These are phyloP conservation scores for Melozone crissalis DNA, from an alignment of 2,113 vertebrate genomes.

Conservation along the genomic window DNA sequence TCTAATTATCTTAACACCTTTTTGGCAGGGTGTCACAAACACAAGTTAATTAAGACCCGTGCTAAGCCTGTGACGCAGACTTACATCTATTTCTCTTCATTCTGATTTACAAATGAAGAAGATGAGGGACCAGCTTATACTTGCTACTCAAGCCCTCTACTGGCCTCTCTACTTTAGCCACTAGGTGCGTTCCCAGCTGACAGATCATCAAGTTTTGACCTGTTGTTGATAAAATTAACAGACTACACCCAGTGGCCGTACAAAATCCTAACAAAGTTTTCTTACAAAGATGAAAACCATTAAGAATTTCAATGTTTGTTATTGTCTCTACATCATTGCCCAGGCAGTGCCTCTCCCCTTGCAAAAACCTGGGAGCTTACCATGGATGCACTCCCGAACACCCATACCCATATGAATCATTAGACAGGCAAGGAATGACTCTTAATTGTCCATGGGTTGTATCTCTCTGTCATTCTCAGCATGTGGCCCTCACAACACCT, in stretches of 20 bases:
- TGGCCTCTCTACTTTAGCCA: neutral
- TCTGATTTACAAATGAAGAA: neutral
- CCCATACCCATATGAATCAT: neutral
- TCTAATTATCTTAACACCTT: slow-evolving; percentile 39
- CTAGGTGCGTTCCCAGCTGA: neutral
- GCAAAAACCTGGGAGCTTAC: neutral
- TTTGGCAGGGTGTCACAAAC: neutral
- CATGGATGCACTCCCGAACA: neutral
- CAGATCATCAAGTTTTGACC: neutral
- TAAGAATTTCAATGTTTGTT: accelerated
- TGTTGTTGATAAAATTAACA: neutral
- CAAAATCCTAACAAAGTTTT: neutral
- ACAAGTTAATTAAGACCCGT: neutral
- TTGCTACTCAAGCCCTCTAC: neutral
- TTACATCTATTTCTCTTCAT: neutral
- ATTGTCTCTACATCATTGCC: neutral
- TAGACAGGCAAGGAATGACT: neutral
- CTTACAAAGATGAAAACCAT: neutral
- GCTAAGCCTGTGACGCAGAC: neutral
- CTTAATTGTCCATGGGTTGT: neutral
- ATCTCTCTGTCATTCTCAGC: neutral
- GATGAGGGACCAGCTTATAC: neutral
- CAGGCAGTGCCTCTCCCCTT: neutral
- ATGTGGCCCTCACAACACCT: neutral
- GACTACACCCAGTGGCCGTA: accelerated